A percentile compares a stretch with the other conserved stretches of the same genome.
These are phyloP conservation scores for Zoanthus gigantus DNA, from an alignment of 92 coral and sea anemone genomes.

Conservation along the genomic window DNA sequence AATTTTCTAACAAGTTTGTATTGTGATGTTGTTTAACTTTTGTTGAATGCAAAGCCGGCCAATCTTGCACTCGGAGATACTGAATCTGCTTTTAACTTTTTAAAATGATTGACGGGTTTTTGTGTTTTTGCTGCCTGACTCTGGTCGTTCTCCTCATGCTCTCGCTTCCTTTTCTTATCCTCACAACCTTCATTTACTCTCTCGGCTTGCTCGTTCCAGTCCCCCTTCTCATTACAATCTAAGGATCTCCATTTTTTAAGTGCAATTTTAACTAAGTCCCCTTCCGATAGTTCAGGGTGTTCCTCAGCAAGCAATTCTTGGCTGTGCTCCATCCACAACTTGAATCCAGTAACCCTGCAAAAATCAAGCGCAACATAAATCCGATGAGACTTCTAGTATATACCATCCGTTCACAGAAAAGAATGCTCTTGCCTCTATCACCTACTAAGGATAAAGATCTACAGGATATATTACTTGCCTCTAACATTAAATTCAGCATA, in stretches of 20 bases:
- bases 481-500: no score
- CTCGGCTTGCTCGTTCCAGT: constrained; percentile 86
- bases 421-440: no score
- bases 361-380: not conserved
- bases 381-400: not conserved
- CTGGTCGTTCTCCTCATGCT: constrained; percentile 22
- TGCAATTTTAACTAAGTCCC: constrained; percentile 80
- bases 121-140: not conserved
- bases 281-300: constrained; percentile 79
- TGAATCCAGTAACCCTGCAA: constrained; percentile 86
- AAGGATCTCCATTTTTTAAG: constrained; percentile 88
- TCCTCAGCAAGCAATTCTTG: constrained; percentile 70
- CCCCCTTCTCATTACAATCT: constrained; percentile 72
- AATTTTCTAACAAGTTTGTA: not conserved
- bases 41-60: constrained; percentile 89
- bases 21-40: constrained; percentile 23
- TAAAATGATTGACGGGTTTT: not conserved
- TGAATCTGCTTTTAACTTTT: constrained; percentile 9
- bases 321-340: constrained; percentile 83
- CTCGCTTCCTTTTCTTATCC: constrained; percentile 46
- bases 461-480: no score
- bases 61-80: constrained; percentile 64
- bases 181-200: constrained; percentile 46
- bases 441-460: no score
- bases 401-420: no score